These are phyloP conservation scores for Campylomormyrus numenius DNA, from an alignment of 2,113 vertebrate species.

Conservation along the genomic window DNA sequence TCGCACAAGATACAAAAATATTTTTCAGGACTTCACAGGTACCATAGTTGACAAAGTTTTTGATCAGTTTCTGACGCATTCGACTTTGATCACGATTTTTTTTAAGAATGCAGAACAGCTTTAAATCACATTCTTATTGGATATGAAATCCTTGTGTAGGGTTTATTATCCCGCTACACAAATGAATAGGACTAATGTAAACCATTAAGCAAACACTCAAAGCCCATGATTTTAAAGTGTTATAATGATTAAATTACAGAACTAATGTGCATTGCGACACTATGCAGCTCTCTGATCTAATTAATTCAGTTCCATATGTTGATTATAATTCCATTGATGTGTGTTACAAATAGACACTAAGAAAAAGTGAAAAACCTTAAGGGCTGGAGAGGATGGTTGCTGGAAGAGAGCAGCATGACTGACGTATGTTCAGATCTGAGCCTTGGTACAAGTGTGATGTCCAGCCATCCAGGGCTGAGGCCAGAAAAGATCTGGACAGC, in stretches of 20 bases:
- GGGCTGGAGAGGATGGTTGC: not conserved
- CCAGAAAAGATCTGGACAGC: not conserved
- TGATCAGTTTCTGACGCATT: not conserved
- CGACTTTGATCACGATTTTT: not conserved
- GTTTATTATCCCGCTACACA: not conserved
- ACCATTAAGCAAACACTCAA: not conserved
- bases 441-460: constrained; percentile 24
- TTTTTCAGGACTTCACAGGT: not conserved
- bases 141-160: not conserved
- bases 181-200: not conserved
- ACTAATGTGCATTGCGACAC: not conserved
- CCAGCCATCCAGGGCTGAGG: not conserved
- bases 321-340: not conserved
- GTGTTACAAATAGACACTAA: not conserved
- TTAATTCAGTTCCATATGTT: not conserved
- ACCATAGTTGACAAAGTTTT: not conserved
- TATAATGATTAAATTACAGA: not conserved
- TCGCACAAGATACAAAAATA: not conserved
- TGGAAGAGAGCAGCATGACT: not conserved
- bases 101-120: not conserved
- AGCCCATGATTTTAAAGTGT: not conserved
- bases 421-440: constrained; percentile 16
- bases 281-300: not conserved
- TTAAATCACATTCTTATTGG: not conserved
- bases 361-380: not conserved